Conservation (phyloP, 2,113 vertebrate genomes). For the Pantherophis guttatus region DNA sequence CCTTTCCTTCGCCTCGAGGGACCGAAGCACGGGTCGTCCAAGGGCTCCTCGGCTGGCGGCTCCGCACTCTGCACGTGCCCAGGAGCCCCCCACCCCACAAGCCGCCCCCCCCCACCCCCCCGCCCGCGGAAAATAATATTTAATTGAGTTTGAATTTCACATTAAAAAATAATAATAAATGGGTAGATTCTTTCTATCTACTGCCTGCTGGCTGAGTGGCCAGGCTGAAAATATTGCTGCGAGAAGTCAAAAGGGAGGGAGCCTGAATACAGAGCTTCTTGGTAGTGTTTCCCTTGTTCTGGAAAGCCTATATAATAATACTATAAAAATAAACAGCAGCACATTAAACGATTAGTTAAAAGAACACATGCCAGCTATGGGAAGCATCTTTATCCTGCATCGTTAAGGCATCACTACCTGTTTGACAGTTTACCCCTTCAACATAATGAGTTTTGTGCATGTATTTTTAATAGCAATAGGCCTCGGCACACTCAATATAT, state of each 20-base stretch:
- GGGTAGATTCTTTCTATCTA: not conserved
- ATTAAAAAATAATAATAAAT: too few species aligned
- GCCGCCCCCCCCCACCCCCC: too few species aligned
- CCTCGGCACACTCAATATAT: not conserved
- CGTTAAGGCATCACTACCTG: not conserved
- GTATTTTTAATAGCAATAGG: slow-evolving; percentile 18
- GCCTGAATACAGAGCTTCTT: not conserved
- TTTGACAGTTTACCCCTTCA: slow-evolving; percentile 6
- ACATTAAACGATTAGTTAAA: not conserved
- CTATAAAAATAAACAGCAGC: not conserved
- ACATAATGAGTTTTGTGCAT: not conserved
- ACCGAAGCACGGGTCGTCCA: fast-evolving
- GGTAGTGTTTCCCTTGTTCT: not conserved
- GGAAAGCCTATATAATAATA: not conserved
- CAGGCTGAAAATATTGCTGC: not conserved
- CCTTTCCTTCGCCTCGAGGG: fast-evolving
- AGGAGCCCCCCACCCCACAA: not conserved
- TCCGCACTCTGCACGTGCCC: not conserved
- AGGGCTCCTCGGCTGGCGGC: too few species aligned
- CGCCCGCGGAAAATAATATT: too few species aligned
- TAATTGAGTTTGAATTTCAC: too few species aligned
- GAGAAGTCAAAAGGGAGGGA: not conserved
- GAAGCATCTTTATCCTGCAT: not conserved
- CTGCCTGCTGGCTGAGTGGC: not conserved
- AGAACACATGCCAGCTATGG: slow-evolving; percentile 5